A percentile compares a stretch with the other conserved stretches of the same genome.
Conservation (phyloP, 2,797 vertebrate genomes). For the Synaphobranchus kaupii region DNA sequence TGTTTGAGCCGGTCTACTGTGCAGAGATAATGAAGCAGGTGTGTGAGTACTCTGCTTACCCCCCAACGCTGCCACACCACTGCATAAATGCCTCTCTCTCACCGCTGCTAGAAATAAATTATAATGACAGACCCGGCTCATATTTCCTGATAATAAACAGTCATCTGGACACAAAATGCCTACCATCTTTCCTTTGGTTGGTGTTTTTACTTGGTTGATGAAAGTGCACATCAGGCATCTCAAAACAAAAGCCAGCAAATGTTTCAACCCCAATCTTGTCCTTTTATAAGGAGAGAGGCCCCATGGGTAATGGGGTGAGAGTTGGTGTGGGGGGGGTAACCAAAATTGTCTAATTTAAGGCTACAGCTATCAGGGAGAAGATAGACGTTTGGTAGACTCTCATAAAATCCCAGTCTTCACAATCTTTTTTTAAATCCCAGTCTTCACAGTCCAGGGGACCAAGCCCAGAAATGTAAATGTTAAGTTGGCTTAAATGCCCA, state of each 20-base stretch:
- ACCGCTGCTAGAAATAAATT: conserved; percentile 36
- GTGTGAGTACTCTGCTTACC: not conserved
- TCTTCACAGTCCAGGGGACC: not conserved
- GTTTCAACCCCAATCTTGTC: conserved; percentile 26
- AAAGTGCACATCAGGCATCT: conserved; percentile 44
- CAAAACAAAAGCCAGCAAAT: conserved; percentile 18
- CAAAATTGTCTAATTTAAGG: not conserved
- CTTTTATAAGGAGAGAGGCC: not conserved
- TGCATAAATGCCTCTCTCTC: conserved; percentile 38
- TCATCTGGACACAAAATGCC: conserved; percentile 51
- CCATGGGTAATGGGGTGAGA: not conserved
- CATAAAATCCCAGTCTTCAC: conserved; percentile 19
- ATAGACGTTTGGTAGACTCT: not conserved
- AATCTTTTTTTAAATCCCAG: too few relatives aligned
- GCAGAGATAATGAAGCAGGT: conserved; percentile 44
- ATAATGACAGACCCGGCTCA: conserved; percentile 54
- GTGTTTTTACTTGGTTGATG: conserved; percentile 58
- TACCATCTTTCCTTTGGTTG: conserved; percentile 50
- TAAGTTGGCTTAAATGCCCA: not conserved
- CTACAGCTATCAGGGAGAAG: not conserved
- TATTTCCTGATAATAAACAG: conserved; percentile 55
- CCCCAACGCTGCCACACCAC: conserved; percentile 30
- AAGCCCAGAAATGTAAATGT: not conserved
- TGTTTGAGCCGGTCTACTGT: conserved; percentile 36
- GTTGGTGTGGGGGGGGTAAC: not conserved